Percentiles rank a stretch among this genome's conserved stretches.
Conservation (phyloP, 23 tunicate genomes). For the Phallusia fumigata region DNA sequence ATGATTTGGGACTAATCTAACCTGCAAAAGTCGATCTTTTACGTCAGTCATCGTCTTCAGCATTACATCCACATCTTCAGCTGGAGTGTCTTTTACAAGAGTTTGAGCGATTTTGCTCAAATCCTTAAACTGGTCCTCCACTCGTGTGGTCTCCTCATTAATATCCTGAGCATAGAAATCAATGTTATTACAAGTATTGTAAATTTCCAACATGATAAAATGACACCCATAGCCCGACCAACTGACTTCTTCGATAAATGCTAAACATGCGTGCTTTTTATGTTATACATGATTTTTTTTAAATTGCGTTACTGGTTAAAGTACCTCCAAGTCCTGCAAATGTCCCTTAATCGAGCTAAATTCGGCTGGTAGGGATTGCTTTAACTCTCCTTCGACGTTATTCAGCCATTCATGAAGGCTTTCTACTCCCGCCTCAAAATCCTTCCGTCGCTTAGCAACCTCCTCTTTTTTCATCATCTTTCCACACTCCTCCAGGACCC, state of each 20-base stretch:
- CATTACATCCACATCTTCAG: constrained; percentile 56
- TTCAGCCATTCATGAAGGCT: constrained; percentile 51
- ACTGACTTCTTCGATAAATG: too few species aligned
- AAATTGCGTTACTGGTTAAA: too few species aligned
- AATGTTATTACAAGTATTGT: too few species aligned
- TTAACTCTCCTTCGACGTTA: constrained; percentile 38
- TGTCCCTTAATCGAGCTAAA: constrained; percentile 55
- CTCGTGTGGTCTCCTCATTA: constrained; percentile 54
- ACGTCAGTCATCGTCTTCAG: constrained; percentile 63
- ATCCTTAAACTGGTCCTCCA: constrained; percentile 71
- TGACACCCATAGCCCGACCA: too few species aligned
- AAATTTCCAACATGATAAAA: too few species aligned
- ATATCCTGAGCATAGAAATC: constrained; percentile 40
- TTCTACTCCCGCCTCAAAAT: constrained; percentile 54
- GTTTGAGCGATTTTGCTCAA: constrained; percentile 74
- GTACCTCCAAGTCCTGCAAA: constrained; percentile 59
- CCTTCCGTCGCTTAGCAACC: constrained; percentile 30
- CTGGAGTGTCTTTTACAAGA: constrained; percentile 62
- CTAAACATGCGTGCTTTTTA: too few species aligned
- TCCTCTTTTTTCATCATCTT: constrained; percentile 49
- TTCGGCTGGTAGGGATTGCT: constrained; percentile 41
- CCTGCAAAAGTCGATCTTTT: constrained; percentile 65
- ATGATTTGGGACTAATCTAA: too few species aligned
- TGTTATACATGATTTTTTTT: too few species aligned
- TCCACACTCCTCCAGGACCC: constrained; percentile 27